Evolutionary conservation across 2,888 invertebrate genomes (phyloP), one percentile per base, ranked within the genome.

Genomic region (Cynaeus angustus): DNA sequence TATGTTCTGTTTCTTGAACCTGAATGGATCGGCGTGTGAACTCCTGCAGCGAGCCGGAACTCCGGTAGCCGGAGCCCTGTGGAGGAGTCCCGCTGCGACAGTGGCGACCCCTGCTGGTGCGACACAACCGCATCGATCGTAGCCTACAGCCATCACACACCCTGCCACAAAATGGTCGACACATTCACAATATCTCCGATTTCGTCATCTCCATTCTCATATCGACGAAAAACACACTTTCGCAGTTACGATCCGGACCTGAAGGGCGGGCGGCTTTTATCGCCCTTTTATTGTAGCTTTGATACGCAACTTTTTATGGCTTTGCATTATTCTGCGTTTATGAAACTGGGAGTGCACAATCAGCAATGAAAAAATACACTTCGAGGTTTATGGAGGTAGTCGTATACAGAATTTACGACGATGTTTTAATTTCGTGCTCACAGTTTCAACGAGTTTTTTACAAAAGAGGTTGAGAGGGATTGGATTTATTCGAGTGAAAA

Each of bases 51-150:
- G 68, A 10, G 33, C 38, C 53, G 55, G 28, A 68, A 68, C 64
- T 68, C 74, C 75, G 68, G 75, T 74, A 72, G 73, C 56, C 28
- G 76, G 77, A 76, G 77, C 74, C 81, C 80, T 72, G 79, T 74
- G 75, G 81, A 75, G 81, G 76, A 72, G 77, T 75, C 83, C 82
- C 78, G 82, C 83, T 82, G 83, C 81, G 82, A 81, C 83, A 80
- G 83, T 82, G 82, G 82, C 82, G 80, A 80, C 82, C 82, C 83
- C 81, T 80, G 82, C 83, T 80, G 82, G 75, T 80, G 81, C 80
- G 81, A 81, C 80, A 81, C 74, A 79, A 78, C 75, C 77, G 78
- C 81, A 82, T 83, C 81, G 82, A 83, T 82, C 81, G 81, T 77
- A 64, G 79, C 81, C 80, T 66, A 70, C 68, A 70, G 74, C 74